phyloP scores from a whole-genome alignment of 2,797 vertebrate species.

The Champsocephalus esox region DNA sequence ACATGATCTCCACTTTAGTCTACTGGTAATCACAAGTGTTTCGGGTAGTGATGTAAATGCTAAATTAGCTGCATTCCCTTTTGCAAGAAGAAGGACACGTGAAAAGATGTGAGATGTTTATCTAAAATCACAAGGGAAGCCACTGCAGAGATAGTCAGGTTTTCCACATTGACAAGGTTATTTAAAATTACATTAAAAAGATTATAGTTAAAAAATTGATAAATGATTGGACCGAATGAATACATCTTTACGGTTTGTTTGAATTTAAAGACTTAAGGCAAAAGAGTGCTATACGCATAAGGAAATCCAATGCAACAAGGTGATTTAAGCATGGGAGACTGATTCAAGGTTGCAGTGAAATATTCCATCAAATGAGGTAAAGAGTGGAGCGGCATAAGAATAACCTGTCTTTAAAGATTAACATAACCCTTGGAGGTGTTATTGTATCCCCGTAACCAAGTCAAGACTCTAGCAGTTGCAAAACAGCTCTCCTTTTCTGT shows the following conservation, averaged over 20 bases:
- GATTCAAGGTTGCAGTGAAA: slow-evolving; percentile 80
- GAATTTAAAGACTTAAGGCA: slow-evolving; percentile 26
- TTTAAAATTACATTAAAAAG: slow-evolving; percentile 14
- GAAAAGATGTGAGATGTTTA: slow-evolving; percentile 38
- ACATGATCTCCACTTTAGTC: slow-evolving; percentile 53
- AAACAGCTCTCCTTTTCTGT: slow-evolving; percentile 73
- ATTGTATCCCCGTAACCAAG: slow-evolving; percentile 79
- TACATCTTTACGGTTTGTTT: slow-evolving; percentile 41
- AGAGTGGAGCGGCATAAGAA: slow-evolving; percentile 79
- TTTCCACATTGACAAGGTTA: slow-evolving; percentile 29
- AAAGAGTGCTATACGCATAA: slow-evolving; percentile 27
- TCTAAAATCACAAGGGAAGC: slow-evolving; percentile 29
- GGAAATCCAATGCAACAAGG: slow-evolving; percentile 56
- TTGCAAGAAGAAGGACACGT: slow-evolving; percentile 15
- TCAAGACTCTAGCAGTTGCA: slow-evolving; percentile 78
- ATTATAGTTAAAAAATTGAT: slow-evolving; percentile 2
- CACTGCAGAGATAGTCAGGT: slow-evolving; percentile 6
- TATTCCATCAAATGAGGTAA: slow-evolving; percentile 80
- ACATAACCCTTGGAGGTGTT: slow-evolving; percentile 81
- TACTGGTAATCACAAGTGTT: slow-evolving; percentile 43
- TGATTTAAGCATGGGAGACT: slow-evolving; percentile 65
- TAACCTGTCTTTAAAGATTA: slow-evolving; percentile 81
- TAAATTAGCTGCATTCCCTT: slow-evolving; percentile 48
- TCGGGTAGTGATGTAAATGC: slow-evolving; percentile 39
- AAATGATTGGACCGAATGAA: slow-evolving; percentile 24